Base-by-base conservation (phyloP, 2,888 invertebrate genomes). In the Iselma pallidipennis region DNA sequence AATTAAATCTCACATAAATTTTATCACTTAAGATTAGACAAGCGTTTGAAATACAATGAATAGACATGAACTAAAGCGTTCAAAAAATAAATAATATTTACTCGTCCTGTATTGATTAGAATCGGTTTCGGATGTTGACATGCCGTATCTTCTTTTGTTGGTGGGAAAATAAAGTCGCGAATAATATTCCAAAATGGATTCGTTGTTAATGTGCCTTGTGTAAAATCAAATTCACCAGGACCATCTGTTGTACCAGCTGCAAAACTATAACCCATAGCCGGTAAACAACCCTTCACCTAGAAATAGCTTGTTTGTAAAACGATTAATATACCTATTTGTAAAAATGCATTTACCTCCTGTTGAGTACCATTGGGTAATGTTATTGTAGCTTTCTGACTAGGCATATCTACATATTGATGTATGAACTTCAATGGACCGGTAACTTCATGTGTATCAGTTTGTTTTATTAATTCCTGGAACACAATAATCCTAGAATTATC, bases 251-350 rank as follows among this genome's bases (percentile, higher is more conserved):
- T 95, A 25, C 95, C 95, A 0, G 94, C 95, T 0, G 95, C 96
- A 82, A 98, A 96, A 76, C 94, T 94, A 81, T 95, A 95, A 0
- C 97, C 97, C 92, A 97, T 93, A 0, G 96, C 95, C 0, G 96
- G 92, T 2, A 87, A 80, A 76, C 97, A 97, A 0, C 95, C 95
- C 0, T 80, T 83, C 0, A 90, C 90, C 85, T 88, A 80, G 23
- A n/a, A n/a, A n/a, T n/a, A n/a, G n/a, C n/a, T n/a, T n/a, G n/a
- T n/a, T 63, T 12, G 14, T 14, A 12, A 81, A 48, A 68, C 14
- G 14, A 28, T n/a, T 10, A 9, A 7, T 10, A n/a, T 49, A 4
- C 16, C 14, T 2, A 26, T 3, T 10, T 3, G 7, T n/a, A 5
- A 21, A 6, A 45, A 23, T 4, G n/a, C 7, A 42, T 19, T 83